Conservation (phyloP, 2,797 vertebrate species). For the Emys orbicularis region DNA sequence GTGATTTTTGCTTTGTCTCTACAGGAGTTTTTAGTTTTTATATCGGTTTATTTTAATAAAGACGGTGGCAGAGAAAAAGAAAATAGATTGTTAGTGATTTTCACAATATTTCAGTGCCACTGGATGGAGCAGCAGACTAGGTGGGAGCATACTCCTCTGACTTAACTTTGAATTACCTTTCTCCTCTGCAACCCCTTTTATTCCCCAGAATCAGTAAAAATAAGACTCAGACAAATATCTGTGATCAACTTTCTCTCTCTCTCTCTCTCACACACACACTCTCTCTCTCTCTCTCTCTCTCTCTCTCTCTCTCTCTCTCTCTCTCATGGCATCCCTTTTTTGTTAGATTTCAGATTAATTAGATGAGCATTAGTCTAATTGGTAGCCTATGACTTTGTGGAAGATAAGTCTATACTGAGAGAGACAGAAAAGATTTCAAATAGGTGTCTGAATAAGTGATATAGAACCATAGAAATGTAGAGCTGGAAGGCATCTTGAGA, state of each 20-base stretch:
- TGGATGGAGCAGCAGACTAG: background rate
- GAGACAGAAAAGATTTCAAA: background rate
- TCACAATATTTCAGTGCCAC: background rate
- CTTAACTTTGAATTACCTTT: background rate
- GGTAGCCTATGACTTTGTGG: background rate
- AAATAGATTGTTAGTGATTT: background rate
- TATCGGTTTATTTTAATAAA: background rate
- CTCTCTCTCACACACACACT: too few relatives aligned
- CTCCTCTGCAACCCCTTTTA: background rate
- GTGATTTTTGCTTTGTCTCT: background rate
- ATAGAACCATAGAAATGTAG: background rate
- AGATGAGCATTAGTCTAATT: background rate
- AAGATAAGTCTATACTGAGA: background rate
- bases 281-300: too few relatives aligned
- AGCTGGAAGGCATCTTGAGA: too few relatives aligned
- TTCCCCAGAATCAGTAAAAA: background rate
- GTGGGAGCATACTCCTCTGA: background rate
- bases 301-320: too few relatives aligned
- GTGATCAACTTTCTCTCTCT: background rate
- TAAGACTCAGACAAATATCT: background rate
- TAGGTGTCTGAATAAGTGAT: background rate
- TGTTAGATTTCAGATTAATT: background rate
- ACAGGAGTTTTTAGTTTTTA: background rate
- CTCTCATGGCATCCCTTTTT: background rate
- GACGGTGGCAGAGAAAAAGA: background rate